Percentiles rank a stretch among this genome's conserved stretches.
phyloP scores from a whole-genome alignment of 2,797 vertebrate species.

The Chromis chromis region DNA sequence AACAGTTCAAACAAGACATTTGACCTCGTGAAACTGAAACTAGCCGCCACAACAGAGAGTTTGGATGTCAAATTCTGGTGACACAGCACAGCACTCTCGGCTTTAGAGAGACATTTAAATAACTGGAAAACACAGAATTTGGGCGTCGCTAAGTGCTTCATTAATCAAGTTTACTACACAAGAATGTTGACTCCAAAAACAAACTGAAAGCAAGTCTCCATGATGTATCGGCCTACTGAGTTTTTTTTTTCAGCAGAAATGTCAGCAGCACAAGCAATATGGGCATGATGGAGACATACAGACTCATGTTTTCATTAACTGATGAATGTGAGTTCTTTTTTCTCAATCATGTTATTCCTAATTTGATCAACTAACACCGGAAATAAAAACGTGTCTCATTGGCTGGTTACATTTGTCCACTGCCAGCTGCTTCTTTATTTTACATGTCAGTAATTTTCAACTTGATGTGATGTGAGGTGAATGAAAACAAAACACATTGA shows the following conservation, averaged over 20 bases:
- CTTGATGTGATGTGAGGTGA: too few species aligned
- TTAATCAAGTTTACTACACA: background rate
- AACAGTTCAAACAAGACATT: conserved; percentile 3
- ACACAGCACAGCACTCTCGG: background rate
- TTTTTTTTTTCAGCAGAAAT: background rate
- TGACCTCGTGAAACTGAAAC: conserved; percentile 17
- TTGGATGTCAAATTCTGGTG: background rate
- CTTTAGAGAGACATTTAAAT: conserved; percentile 6
- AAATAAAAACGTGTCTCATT: too few species aligned
- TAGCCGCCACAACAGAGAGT: background rate
- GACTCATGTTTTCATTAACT: background rate
- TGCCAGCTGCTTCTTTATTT: too few species aligned
- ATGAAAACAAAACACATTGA: too few species aligned
- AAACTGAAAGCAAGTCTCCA: background rate
- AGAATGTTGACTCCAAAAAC: background rate
- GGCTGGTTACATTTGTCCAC: too few species aligned
- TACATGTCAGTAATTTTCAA: too few species aligned
- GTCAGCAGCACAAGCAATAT: background rate
- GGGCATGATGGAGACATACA: background rate
- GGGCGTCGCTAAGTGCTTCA: background rate
- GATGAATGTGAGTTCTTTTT: too few species aligned
- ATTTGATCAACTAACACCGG: too few species aligned
- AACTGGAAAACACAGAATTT: background rate
- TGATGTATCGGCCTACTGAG: background rate
- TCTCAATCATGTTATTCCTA: too few species aligned